Evolutionary conservation across 2,797 vertebrate species (phyloP).

Genomic region (Brachymystax lenok): DNA sequence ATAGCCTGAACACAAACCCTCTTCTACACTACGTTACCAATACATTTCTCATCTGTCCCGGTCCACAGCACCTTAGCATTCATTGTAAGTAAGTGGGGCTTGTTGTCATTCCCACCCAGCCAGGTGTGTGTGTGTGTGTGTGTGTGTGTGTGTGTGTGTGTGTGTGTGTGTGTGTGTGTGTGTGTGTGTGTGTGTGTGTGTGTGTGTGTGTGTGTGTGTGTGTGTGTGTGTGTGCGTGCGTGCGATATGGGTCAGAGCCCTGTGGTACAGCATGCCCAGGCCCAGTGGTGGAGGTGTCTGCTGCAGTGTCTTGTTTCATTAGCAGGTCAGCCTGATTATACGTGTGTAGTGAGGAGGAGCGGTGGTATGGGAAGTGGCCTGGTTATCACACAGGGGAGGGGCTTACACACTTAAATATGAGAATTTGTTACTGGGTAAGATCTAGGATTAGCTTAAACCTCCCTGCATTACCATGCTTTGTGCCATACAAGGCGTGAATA

Average conservation of each 20-base stretch:
- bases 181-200: too few relatives aligned
- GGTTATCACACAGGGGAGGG: conserved; percentile 33
- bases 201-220: too few relatives aligned
- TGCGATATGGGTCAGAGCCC: conserved; percentile 67
- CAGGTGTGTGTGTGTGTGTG: too few relatives aligned
- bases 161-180: too few relatives aligned
- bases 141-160: too few relatives aligned
- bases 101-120: background rate
- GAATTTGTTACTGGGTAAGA: too few relatives aligned
- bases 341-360: conserved; percentile 1
- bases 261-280: conserved; percentile 43
- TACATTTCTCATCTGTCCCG: background rate
- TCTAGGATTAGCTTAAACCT: too few relatives aligned
- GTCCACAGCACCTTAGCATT: background rate
- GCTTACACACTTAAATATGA: background rate
- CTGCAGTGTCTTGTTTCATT: conserved; percentile 64
- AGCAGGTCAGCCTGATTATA: conserved; percentile 49
- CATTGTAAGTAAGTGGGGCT: background rate
- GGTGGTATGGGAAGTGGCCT: conserved; percentile 46
- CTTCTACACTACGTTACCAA: too few relatives aligned
- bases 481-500: background rate
- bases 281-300: conserved; percentile 38
- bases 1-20: too few relatives aligned
- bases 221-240: too few relatives aligned
- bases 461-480: background rate